Conservation (phyloP, 2,888 invertebrate species). For the Agriotes lineatus region DNA sequence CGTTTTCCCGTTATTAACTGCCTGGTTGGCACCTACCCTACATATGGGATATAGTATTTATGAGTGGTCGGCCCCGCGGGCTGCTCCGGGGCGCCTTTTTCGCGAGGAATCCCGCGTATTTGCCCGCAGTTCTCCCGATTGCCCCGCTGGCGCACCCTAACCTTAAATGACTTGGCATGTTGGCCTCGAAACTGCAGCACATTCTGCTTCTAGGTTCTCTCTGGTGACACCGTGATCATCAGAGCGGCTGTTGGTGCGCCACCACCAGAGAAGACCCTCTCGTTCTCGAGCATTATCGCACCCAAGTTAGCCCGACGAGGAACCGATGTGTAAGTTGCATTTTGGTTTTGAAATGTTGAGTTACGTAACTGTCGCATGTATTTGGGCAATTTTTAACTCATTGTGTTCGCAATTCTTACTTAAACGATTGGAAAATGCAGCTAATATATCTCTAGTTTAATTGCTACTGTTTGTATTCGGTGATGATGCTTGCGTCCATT, state of each 20-base stretch:
- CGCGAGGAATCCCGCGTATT: not conserved
- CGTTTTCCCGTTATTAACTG: constrained; percentile 29
- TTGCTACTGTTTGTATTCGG: no score
- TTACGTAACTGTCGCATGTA: no score
- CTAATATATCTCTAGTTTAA: no score
- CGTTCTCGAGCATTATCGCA: constrained; percentile 91
- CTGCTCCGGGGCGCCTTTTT: no score
- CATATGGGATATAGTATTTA: constrained; percentile 33
- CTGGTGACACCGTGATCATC: constrained; percentile 96
- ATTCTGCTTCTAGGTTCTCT: constrained; percentile 80
- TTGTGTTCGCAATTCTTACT: no score
- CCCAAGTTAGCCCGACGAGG: constrained; percentile 90
- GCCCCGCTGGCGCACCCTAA: no score
- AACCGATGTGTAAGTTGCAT: constrained; percentile 69
- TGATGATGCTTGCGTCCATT: no score
- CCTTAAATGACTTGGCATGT: constrained; percentile 12
- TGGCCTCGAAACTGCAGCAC: no score
- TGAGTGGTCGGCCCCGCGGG: no score
- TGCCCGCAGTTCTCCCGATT: not conserved
- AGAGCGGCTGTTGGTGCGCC: constrained; percentile 91
- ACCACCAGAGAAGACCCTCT: constrained; percentile 91
- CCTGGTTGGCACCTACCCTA: constrained; percentile 40
- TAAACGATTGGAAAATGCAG: no score
- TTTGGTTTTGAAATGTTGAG: not conserved
- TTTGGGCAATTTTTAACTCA: not conserved